Base-by-base conservation (phyloP, 1,140 invertebrate genomes). In the Listronotus oregonensis region DNA sequence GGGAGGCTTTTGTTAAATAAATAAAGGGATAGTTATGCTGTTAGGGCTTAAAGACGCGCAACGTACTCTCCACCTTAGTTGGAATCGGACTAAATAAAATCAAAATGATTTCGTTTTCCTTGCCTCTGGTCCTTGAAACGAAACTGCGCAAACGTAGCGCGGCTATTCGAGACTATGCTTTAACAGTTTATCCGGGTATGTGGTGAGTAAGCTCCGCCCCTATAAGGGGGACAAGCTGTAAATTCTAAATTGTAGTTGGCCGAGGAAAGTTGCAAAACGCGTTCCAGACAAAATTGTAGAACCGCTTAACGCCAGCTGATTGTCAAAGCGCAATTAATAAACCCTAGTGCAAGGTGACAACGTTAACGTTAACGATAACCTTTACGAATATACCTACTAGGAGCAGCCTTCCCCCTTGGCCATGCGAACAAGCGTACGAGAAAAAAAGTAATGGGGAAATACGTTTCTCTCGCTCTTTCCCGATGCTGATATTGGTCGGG, bases 241-340 rank as follows among this genome's bases (percentile, higher is more conserved):
- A 17, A 58, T 47, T 11, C 27, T 10, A 17, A 27, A 5, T 10
- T 31, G n/a, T 37, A 12, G 46, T 58, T 58, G 56, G 56, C 34
- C 27, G 40, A 32, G 14, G 14, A 15, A 10, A 9, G 21, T 12
- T 21, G 4, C 12, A 49, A 21, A 49, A 49, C 46, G 46, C 46
- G 12, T 49, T 49, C 21, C 21, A 3, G 18, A 27, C 5, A 21
- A 49, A 49, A 49, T 49, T 49, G 46, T 49, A 58, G 21, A 31
- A 39, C 27, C 11, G 54, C 54, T 56, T 56, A 42, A 56, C 42
- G 21, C 42, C 56, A 58, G 56, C 56, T 58, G 56, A 58, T 58
- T 58, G 56, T 58, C 56, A 58, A 58, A 58, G 9, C 49, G 11
- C 12, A n/a, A 47, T 58, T 58, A 47, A 42, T 34, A 7, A 58